phyloP scores from a whole-genome alignment of 2,113 vertebrate species.

The Parus major region DNA sequence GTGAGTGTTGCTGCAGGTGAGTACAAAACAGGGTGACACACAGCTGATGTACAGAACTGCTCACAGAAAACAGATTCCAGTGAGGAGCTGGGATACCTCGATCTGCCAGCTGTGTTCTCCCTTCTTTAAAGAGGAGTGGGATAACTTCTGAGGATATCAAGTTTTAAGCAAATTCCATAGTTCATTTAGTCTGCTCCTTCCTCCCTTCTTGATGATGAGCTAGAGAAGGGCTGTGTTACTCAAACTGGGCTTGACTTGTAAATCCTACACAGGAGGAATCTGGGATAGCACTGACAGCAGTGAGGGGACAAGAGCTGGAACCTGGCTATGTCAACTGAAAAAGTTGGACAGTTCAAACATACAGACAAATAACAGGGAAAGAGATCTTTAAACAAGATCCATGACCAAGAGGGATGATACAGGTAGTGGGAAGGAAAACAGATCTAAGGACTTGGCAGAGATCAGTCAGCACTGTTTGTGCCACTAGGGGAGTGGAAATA shows the following conservation, averaged over 20 bases:
- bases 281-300: background rate
- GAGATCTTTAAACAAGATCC: background rate
- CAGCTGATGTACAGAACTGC: background rate
- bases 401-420: background rate
- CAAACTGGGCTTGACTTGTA: background rate
- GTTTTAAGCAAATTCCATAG: background rate
- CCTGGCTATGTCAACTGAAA: background rate
- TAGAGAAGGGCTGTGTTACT: background rate
- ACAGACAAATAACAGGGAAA: background rate
- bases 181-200: background rate
- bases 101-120: background rate
- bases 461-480: background rate
- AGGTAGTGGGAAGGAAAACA: background rate
- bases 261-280: background rate
- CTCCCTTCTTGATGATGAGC: rapidly evolving
- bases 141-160: background rate
- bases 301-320: background rate
- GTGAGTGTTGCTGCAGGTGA: background rate
- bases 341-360: background rate
- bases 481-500: background rate
- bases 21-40: rapidly evolving
- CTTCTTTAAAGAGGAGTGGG: background rate
- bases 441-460: background rate
- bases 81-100: background rate
- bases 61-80: background rate